Base-by-base conservation (phyloP, 2,888 invertebrate species). In the Aricia artaxerxes region DNA sequence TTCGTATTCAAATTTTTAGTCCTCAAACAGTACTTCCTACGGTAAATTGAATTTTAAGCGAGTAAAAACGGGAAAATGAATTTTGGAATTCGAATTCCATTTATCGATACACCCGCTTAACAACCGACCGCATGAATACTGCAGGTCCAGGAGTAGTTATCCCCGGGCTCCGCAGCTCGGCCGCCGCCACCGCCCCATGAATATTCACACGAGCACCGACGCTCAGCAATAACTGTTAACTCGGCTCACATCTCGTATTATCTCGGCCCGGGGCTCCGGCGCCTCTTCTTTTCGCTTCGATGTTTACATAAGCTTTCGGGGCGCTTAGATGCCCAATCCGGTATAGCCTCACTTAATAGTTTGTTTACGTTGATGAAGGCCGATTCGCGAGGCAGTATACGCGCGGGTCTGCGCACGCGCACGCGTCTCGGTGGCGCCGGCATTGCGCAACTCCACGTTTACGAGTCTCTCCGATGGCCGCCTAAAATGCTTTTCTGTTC, bases 371-470 rank as follows among this genome's bases (percentile, higher is more conserved):
- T 91, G 89, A 88, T 91, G 89, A 92, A 94, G 94, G 94, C 92
- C 94, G 90, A 93, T 93, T 93, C 92, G 94, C 93, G 93, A 93
- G 91, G 92, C 94, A 94, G 94, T 94, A 89, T 89, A 89, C 90
- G 92, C 91, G 92, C 85, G 92, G 91, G 92, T 89, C 92, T 93
- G 92, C 91, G 91, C 92, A 88, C 86, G 93, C 93, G 89, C 92
- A 93, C 92, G 93, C 94, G 94, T 94, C 94, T 94, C 92, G 87
- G 86, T 90, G 94, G 93, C 94, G 93, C 93, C 93, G 84, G 84
- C 85, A 85, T 93, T 94, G 89, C 91, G 91, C 91, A 94, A 94
- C 90, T 53, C 84, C 85, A 86, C 85, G 87, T 89, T 90, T 89
- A 91, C 90, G 88, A 88, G 85, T 83, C 83, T 88, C 83, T 84